Evolutionary conservation across 2,888 invertebrate species (phyloP).

Genomic region (Hipparchia sbordonii): DNA sequence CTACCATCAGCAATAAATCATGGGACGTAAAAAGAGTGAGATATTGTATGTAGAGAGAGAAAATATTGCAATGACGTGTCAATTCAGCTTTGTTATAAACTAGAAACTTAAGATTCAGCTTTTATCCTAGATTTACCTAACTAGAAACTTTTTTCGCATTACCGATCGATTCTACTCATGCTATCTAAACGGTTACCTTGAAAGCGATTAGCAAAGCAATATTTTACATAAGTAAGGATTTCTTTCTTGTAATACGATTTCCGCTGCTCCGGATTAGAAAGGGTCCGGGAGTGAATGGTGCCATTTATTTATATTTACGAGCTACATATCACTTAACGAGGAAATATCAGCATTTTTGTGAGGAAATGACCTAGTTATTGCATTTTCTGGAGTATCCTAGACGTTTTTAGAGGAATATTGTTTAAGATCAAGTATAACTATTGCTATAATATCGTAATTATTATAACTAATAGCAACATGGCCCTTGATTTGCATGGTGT

Average conservation of each 20-base stretch:
- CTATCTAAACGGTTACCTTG: constrained; percentile 23
- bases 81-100: background rate
- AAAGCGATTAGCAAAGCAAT: constrained; percentile 38
- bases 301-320: constrained; percentile 54
- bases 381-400: constrained; percentile 9
- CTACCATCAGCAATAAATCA: too few relatives aligned
- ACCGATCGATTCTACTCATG: constrained; percentile 13
- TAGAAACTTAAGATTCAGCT: too few relatives aligned
- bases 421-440: background rate
- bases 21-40: too few relatives aligned
- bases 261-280: constrained; percentile 51
- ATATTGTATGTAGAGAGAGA: too few relatives aligned
- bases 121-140: too few relatives aligned
- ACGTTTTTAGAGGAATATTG: background rate
- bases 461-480: too few relatives aligned
- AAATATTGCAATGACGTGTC: too few relatives aligned
- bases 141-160: background rate
- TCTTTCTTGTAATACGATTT: constrained; percentile 53
- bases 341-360: constrained; percentile 37
- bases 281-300: constrained; percentile 47
- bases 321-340: constrained; percentile 37
- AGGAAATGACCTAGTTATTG: constrained; percentile 16
- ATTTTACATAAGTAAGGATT: constrained; percentile 54
- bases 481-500: too few relatives aligned
- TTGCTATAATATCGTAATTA: too few relatives aligned